Base-by-base conservation (phyloP, 2,888 invertebrate genomes). In the Hypena proboscidalis region DNA sequence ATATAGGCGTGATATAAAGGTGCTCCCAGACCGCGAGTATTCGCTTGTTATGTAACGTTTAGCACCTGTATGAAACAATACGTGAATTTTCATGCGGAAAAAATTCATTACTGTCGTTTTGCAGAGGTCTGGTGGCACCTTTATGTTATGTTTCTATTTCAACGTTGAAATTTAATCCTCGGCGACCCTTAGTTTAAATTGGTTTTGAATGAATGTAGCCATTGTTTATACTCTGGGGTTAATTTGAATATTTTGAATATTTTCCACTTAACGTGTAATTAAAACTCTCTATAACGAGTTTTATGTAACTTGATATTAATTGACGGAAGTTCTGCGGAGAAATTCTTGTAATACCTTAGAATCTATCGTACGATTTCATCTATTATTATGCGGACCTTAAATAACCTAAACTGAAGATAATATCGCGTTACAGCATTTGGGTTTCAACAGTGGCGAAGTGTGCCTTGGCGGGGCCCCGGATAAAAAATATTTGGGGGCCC, bases 221-320 rank as follows among this genome's bases (percentile, higher is more conserved):
- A 61, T 71, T 72, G 67, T 69, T 71, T 63, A 67, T 59, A 52
- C 55, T 53, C 62, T 33, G 10, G 43, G 57, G 69, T 69, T 69
- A 67, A 77, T 74, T 77, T 76, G 68, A 78, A 77, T 76, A 78
- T 74, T 74, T 77, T 76, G 68, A 78, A 77, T 76, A 78, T 74
- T 78, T 74, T 70, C 69, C 71, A 72, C 67, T 74, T 73, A 65
- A 61, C 58, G 60, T 61, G 54, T 73, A 74, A 77, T 78, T 76
- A 75, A 71, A 73, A 61, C 26, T 31, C 19, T 26, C 20, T 9
- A 30, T 21, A 31, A 38, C 30, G 30, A 32, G 23, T 25, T 27
- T 35, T 11, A 33, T 36, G 33, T 25, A 14, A 41, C 15, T 21
- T 30, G 8, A 54, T 61, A 60, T 59, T 66, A 47, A 57, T 57